Evolutionary conservation across 2,113 vertebrate genomes (phyloP), one percentile per base, ranked within the genome.

Genomic region (Chionis minor): DNA sequence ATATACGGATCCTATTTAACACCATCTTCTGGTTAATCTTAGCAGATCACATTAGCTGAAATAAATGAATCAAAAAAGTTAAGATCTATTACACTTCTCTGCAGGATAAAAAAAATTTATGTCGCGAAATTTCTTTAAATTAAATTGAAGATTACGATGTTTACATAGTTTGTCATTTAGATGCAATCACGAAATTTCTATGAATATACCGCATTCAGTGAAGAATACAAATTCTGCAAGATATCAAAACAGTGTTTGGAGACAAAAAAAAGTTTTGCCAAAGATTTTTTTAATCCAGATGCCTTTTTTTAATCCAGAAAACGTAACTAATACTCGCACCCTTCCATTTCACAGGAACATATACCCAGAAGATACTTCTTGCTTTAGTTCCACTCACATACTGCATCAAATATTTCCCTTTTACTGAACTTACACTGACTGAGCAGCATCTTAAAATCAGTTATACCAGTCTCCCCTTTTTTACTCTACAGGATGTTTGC

Each of bases 1-100:
- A 90, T 75, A 80, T 63, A 87, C 1, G 2, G 66, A 90, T 66
- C 38, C n/a, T 85, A 69, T 93, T 80, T 90, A 93, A 93, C 51
- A 95, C 28, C 73, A 90, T 66, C 63, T 88, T 83, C 81, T 67
- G 47, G 40, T 75, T 96, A 69, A 94, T 95, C 67, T 86, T 90
- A 92, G 40, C 79, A 72, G 71, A 85, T 71, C 78, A 80, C n/a
- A 67, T 82, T 65, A 89, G 44, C 27, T 12, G 24, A 90, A 95
- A 87, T 75, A 87, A 87, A 71, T 88, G 2, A 85, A 81, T 58
- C 15, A 67, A 69, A 79, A 73, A 67, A 13, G 16, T 77, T 86
- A 72, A 35, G 27, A 89, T 49, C 13, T 79, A 45, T 30, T 78
- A 74, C 13, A 84, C 23, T 81, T 58, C 30, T 78, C 22, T 52